Conservation (phyloP, 1,140 invertebrate genomes). For the Atta cephalotes region DNA sequence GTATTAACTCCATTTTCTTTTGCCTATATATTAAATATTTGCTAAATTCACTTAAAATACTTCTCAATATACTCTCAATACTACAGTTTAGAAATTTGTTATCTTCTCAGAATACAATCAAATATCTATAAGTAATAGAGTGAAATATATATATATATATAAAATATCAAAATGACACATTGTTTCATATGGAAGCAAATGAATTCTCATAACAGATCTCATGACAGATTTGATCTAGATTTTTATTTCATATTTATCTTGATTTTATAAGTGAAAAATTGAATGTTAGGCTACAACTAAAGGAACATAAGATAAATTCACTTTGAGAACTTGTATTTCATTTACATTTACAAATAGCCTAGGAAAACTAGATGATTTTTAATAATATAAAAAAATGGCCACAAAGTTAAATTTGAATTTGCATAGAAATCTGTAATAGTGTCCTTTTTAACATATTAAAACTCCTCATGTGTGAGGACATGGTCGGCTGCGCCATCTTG, state of each 20-base stretch:
- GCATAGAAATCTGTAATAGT: too few relatives aligned
- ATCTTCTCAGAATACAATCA: too few relatives aligned
- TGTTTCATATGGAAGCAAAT: not conserved
- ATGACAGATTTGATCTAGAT: not conserved
- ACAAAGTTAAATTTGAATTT: too few relatives aligned
- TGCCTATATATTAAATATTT: conserved; percentile 15
- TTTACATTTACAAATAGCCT: not conserved
- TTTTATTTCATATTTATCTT: not conserved
- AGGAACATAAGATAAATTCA: not conserved
- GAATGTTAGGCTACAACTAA: not conserved
- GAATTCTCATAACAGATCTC: not conserved
- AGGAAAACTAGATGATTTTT: too few relatives aligned
- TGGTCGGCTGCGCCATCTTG: too few relatives aligned
- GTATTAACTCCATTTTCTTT: conserved; percentile 21
- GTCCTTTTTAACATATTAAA: too few relatives aligned
- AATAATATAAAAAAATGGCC: too few relatives aligned
- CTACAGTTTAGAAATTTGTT: not conserved
- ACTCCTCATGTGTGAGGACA: too few relatives aligned
- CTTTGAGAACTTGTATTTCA: not conserved
- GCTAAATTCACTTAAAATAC: not conserved
- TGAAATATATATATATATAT: too few relatives aligned
- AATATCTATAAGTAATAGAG: too few relatives aligned
- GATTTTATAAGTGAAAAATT: not conserved
- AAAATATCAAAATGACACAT: not conserved
- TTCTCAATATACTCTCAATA: not conserved